Percentiles rank a stretch among this genome's conserved stretches.
phyloP scores from a whole-genome alignment of 2,888 invertebrate genomes.

The Eurois occulta region DNA sequence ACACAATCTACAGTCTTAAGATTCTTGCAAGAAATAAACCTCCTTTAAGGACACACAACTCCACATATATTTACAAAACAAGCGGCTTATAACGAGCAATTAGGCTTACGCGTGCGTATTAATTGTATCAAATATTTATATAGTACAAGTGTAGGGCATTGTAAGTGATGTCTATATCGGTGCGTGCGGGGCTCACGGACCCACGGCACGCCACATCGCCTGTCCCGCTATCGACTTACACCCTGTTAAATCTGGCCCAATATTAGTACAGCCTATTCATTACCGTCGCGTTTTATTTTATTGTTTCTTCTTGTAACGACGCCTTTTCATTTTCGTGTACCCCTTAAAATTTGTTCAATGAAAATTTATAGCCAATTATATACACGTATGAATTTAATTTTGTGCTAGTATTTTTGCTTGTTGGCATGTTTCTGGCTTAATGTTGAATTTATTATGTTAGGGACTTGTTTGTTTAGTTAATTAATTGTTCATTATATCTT shows the following conservation, averaged over 20 bases:
- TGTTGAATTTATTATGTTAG: slow-evolving; percentile 49
- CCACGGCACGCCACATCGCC: slow-evolving; percentile 85
- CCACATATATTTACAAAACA: slow-evolving; percentile 19
- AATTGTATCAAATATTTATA: slow-evolving; percentile 75
- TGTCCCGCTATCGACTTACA: slow-evolving; percentile 88
- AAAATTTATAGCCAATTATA: slow-evolving; percentile 74
- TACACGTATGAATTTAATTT: slow-evolving; percentile 68
- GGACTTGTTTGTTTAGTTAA: slow-evolving; percentile 45
- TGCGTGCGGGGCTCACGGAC: slow-evolving; percentile 78
- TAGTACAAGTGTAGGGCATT: slow-evolving; percentile 75
- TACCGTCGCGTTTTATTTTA: slow-evolving; percentile 85
- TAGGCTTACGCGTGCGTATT: slow-evolving; percentile 64
- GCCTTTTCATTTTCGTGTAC: slow-evolving; percentile 74
- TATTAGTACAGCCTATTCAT: slow-evolving; percentile 89
- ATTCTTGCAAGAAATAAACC: background rate
- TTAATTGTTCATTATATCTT: slow-evolving; percentile 39
- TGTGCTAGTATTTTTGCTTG: slow-evolving; percentile 67
- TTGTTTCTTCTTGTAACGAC: slow-evolving; percentile 82
- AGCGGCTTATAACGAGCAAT: slow-evolving; percentile 53
- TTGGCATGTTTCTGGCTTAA: slow-evolving; percentile 55
- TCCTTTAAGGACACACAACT: slow-evolving; percentile 20
- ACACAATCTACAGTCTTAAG: background rate
- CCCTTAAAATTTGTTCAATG: slow-evolving; percentile 81
- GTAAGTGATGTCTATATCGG: slow-evolving; percentile 84
- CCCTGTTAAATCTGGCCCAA: slow-evolving; percentile 88